Conservation (phyloP, 2,113 vertebrate species). For the Trogon melanurus region DNA sequence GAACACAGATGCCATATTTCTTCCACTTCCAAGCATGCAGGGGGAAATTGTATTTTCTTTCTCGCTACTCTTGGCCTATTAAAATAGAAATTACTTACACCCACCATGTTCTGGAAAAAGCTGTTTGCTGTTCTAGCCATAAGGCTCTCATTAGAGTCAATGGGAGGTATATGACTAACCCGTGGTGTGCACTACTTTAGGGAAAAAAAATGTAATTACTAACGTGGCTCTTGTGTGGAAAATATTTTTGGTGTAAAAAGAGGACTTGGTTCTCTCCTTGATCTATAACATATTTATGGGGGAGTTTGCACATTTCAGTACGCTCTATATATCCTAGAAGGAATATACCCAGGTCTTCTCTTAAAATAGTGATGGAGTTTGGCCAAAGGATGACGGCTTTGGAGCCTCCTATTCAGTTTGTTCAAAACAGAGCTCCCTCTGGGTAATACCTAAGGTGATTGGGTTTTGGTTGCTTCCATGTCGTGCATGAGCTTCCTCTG, state of each 20-base stretch:
- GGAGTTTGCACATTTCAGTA: not conserved
- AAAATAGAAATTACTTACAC: conserved; percentile 55
- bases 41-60: not conserved
- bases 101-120: conserved; percentile 61
- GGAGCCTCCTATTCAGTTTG: not conserved
- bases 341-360: not conserved
- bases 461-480: not conserved
- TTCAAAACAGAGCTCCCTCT: not conserved
- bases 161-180: conserved; percentile 50
- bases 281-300: conserved; percentile 32
- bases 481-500: not conserved
- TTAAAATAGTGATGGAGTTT: conserved; percentile 5
- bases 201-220: conserved; percentile 6
- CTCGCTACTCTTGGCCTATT: not conserved
- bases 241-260: conserved; percentile 5
- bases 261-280: not conserved
- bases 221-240: conserved; percentile 25
- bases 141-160: conserved; percentile 58
- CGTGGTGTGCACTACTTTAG: not conserved
- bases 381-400: conserved; percentile 7
- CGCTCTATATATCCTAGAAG: conserved; percentile 19
- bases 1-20: not conserved
- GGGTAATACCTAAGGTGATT: not conserved
- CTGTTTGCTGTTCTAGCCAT: conserved; percentile 27
- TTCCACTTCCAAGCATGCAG: not conserved